phyloP scores from a whole-genome alignment of 1,140 invertebrate genomes.

The Scaptodrosophila lebanonensis region DNA sequence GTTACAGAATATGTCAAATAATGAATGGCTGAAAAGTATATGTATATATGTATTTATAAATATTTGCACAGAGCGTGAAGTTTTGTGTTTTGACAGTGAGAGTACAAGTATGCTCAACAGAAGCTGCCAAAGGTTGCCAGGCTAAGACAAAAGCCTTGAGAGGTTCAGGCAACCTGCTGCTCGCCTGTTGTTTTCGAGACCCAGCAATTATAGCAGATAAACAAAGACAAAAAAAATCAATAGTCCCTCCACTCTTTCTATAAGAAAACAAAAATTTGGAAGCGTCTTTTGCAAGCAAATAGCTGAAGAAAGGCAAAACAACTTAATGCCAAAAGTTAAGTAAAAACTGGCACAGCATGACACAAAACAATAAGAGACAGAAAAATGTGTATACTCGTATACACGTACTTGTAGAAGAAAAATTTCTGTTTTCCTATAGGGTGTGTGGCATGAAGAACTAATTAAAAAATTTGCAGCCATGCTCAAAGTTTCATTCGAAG shows the following conservation, averaged over 20 bases:
- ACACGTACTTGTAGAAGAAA: constrained; percentile 11
- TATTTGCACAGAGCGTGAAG: background rate
- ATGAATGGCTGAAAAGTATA: constrained; percentile 12
- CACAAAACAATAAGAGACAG: background rate
- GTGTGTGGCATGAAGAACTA: constrained; percentile 39
- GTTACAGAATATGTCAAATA: constrained; percentile 24
- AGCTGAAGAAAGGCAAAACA: constrained; percentile 57
- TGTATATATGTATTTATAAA: constrained; percentile 9
- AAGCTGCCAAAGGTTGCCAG: constrained; percentile 26
- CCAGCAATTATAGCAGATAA: constrained; percentile 69
- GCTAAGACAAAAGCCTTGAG: no score
- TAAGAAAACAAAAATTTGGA: constrained; percentile 3
- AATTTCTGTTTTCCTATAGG: constrained; percentile 1
- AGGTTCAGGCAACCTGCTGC: no score
- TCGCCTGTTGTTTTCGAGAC: no score
- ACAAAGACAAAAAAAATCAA: constrained; percentile 57
- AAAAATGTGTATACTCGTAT: background rate
- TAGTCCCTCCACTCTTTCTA: constrained; percentile 4
- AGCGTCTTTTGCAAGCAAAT: constrained; percentile 24
- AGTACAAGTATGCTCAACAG: constrained; percentile 13
- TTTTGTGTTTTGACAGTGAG: constrained; percentile 20
- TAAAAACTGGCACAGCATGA: constrained; percentile 15
- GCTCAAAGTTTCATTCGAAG: constrained; percentile 17
- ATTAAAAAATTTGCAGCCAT: constrained; percentile 71
- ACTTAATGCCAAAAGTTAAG: constrained; percentile 50